Conservation (phyloP, 2,113 vertebrate genomes). For the Piaya cayana region DNA sequence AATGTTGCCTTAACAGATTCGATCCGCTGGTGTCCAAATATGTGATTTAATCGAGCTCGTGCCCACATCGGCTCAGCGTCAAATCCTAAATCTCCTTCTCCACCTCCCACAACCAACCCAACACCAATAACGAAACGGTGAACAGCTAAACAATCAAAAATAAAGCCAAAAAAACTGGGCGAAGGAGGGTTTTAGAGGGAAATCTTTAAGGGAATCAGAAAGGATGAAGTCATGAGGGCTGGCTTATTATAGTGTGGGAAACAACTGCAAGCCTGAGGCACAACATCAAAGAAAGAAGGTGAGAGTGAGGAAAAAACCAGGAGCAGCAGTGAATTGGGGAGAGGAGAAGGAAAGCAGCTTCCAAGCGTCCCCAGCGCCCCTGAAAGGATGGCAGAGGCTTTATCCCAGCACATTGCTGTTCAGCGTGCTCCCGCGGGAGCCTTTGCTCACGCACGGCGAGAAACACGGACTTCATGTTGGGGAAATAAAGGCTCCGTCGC, state of each 20-base stretch:
- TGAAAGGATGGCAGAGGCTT: background rate
- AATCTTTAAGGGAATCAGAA: constrained; percentile 8
- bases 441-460: background rate
- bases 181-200: background rate
- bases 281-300: constrained; percentile 53
- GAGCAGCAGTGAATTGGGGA: constrained; percentile 45
- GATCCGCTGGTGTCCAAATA: background rate
- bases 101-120: background rate
- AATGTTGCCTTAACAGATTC: background rate
- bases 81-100: background rate
- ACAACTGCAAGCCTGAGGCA: constrained; percentile 41
- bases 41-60: background rate
- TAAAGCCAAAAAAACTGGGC: background rate
- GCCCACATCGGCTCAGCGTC: background rate
- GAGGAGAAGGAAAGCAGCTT: constrained; percentile 41
- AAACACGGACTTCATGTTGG: background rate
- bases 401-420: background rate
- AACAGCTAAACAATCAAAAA: background rate
- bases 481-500: constrained; percentile 22
- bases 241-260: constrained; percentile 48
- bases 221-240: background rate
- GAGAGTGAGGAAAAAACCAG: constrained; percentile 42
- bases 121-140: background rate
- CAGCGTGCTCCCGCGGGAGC: constrained; percentile 27
- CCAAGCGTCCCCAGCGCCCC: background rate